Percentiles rank a stretch among this genome's conserved stretches.
Evolutionary conservation across 1,140 invertebrate genomes (phyloP).

Genomic region (Zaprionus taronus): DNA sequence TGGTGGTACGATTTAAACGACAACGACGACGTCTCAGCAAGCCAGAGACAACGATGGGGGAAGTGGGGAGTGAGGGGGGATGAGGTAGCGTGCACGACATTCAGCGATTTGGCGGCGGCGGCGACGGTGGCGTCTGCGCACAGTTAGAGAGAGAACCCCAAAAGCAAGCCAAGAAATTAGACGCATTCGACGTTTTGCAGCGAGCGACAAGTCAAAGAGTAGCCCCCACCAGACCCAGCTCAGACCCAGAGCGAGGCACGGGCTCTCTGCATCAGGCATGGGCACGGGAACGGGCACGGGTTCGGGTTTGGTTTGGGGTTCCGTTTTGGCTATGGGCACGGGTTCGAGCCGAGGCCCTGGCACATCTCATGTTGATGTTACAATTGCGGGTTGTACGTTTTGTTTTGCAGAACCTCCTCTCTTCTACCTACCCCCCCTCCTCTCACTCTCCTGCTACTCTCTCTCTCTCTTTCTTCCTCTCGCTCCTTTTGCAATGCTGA

Average conservation of each 20-base stretch:
- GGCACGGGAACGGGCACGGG: slow-evolving; percentile 18
- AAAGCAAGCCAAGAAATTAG: slow-evolving; percentile 75
- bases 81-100: slow-evolving; percentile 48
- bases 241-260: slow-evolving; percentile 14
- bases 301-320: neutral
- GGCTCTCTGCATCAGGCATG: slow-evolving; percentile 1
- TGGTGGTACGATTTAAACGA: slow-evolving; percentile 84
- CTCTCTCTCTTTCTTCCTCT: slow-evolving; percentile 34
- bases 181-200: slow-evolving; percentile 79
- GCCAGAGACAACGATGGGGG: neutral
- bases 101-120: slow-evolving; percentile 26
- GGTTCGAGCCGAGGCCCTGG: slow-evolving; percentile 33
- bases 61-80: neutral
- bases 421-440: rapidly evolving
- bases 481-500: slow-evolving; percentile 11
- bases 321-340: slow-evolving; percentile 35
- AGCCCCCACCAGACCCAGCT: slow-evolving; percentile 17
- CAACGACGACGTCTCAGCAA: slow-evolving; percentile 63
- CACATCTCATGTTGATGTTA: slow-evolving; percentile 82
- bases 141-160: slow-evolving; percentile 44
- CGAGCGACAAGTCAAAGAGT: slow-evolving; percentile 79
- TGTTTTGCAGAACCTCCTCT: slow-evolving; percentile 3
- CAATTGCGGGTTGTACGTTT: slow-evolving; percentile 66
- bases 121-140: slow-evolving; percentile 24
- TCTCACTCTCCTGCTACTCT: neutral